A percentile compares a stretch with the other conserved stretches of the same genome.
phyloP scores from a whole-genome alignment of 1,140 invertebrate species.

The Ceratitis capitata region DNA sequence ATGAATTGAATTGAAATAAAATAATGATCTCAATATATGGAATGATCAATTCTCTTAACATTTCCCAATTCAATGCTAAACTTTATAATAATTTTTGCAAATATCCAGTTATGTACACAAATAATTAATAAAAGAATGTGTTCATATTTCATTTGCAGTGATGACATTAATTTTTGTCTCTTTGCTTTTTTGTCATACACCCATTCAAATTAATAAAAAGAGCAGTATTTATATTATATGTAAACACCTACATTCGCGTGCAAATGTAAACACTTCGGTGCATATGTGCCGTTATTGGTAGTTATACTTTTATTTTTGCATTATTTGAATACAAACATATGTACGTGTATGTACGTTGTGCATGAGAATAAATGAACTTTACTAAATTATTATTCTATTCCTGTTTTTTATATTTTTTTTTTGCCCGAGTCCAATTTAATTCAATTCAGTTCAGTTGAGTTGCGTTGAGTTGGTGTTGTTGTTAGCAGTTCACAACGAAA shows the following conservation, averaged over 20 bases:
- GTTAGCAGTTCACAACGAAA: background rate
- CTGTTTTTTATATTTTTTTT: background rate
- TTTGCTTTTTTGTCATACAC: too few species aligned
- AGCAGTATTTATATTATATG: too few species aligned
- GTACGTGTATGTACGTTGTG: background rate
- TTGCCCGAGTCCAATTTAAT: constrained; percentile 14
- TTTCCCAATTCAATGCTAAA: background rate
- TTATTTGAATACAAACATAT: background rate
- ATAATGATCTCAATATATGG: background rate
- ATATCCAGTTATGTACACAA: background rate
- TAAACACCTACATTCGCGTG: background rate
- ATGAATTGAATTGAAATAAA: too few species aligned
- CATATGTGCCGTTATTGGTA: too few species aligned
- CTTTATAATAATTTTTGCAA: background rate
- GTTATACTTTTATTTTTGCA: too few species aligned
- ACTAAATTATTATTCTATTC: constrained; percentile 18
- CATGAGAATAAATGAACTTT: background rate
- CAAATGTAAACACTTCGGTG: too few species aligned
- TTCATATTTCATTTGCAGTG: background rate
- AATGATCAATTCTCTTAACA: background rate
- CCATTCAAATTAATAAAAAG: too few species aligned
- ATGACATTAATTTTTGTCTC: background rate
- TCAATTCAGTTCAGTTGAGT: constrained; percentile 25
- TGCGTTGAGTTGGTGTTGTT: background rate
- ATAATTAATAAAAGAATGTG: constrained; percentile 11